phyloP scores from a whole-genome alignment of 2,888 invertebrate species.

The Trimorus sp. region DNA sequence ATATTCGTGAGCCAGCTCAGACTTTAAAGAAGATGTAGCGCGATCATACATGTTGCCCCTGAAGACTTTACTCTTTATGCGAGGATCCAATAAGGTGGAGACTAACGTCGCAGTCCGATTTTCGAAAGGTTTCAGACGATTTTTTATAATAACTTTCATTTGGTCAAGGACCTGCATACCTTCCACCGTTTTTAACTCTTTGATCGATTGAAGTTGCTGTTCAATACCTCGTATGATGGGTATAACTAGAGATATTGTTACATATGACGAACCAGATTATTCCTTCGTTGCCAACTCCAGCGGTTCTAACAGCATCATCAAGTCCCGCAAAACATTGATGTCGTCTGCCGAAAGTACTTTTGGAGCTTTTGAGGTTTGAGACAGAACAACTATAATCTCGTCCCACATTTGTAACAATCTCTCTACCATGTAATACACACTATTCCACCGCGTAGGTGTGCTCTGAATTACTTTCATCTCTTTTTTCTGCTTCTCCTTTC shows the following conservation, averaged over 20 bases:
- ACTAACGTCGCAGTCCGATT: conserved; percentile 19
- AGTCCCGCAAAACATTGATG: conserved; percentile 2
- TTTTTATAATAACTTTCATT: neutral
- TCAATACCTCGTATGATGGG: conserved; percentile 26
- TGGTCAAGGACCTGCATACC: neutral
- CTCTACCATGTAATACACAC: conserved; percentile 21
- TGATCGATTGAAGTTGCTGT: neutral
- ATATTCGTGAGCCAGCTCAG: conserved; percentile 2
- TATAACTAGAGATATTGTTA: conserved; percentile 19
- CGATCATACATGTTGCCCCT: too few relatives aligned
- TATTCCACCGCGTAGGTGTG: conserved; percentile 25
- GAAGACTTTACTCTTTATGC: conserved; percentile 24
- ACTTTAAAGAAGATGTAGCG: neutral
- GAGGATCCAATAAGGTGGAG: conserved; percentile 13
- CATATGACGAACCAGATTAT: conserved; percentile 24
- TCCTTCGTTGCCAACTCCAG: conserved; percentile 16
- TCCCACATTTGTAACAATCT: conserved; percentile 17
- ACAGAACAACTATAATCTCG: conserved; percentile 10
- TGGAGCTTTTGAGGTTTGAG: conserved; percentile 18
- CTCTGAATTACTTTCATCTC: conserved; percentile 17
- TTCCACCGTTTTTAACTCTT: conserved; percentile 2
- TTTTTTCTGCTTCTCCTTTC: conserved; percentile 2
- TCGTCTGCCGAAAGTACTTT: conserved; percentile 5
- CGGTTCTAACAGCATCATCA: conserved; percentile 9
- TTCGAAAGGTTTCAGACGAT: conserved; percentile 1